A percentile compares a stretch with the other conserved stretches of the same genome.
Conservation (phyloP, 2,113 vertebrate genomes). For the Rhagologus leucostigma region DNA sequence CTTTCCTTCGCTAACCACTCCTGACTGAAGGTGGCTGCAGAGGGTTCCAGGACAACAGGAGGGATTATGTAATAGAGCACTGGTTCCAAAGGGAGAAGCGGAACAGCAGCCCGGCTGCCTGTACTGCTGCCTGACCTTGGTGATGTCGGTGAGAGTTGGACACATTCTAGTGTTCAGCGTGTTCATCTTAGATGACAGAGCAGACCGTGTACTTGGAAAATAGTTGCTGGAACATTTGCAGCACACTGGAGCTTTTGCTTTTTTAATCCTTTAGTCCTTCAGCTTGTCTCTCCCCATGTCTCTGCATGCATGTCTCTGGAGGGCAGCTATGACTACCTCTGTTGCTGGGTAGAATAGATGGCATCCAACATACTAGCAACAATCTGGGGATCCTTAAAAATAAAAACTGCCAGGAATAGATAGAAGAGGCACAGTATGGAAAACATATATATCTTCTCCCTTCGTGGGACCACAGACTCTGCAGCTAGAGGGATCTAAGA, state of each 20-base stretch:
- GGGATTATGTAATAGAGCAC: background rate
- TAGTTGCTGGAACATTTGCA: background rate
- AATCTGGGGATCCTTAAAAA: background rate
- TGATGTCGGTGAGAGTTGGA: background rate
- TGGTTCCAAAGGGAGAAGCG: background rate
- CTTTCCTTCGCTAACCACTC: background rate
- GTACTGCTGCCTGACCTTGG: background rate
- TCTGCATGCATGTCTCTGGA: background rate
- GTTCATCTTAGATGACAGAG: background rate
- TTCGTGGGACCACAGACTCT: background rate
- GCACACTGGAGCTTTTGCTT: background rate
- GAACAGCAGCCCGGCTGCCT: background rate
- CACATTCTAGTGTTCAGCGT: fast-evolving
- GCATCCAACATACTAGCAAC: background rate
- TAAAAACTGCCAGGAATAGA: background rate
- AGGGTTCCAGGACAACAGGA: background rate
- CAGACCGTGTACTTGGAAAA: background rate
- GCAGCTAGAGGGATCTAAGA: background rate
- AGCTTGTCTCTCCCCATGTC: background rate
- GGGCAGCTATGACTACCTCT: background rate
- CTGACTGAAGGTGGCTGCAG: background rate
- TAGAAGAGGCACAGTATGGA: background rate
- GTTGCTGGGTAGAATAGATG: background rate
- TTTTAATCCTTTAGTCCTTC: background rate
- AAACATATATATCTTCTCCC: background rate